Conservation (phyloP, 2,113 vertebrate genomes). For the Diadophis punctatus region DNA sequence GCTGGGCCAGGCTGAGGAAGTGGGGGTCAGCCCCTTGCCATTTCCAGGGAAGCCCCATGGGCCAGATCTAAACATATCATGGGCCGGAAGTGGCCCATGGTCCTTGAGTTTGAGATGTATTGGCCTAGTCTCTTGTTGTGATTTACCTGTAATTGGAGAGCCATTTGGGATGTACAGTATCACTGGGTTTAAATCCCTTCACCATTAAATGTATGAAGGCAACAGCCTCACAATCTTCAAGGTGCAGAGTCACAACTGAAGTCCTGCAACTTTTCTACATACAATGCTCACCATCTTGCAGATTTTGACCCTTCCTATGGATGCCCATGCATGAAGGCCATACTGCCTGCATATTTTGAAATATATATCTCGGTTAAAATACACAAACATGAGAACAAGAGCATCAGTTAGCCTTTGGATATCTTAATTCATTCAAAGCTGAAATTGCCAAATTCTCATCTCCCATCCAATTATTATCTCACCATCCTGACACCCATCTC, state of each 20-base stretch:
- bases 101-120: too few species aligned
- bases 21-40: too few species aligned
- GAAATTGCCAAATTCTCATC: background rate
- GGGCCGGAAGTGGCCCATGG: too few species aligned
- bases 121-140: background rate
- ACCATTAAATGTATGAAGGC: background rate
- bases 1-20: too few species aligned
- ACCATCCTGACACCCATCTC: background rate
- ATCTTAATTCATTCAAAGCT: background rate
- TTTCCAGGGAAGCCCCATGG: too few species aligned
- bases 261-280: too few species aligned
- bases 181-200: background rate
- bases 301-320: too few species aligned
- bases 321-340: too few species aligned
- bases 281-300: too few species aligned
- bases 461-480: background rate
- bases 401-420: background rate
- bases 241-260: too few species aligned
- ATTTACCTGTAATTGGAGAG: background rate
- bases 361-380: background rate
- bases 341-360: background rate
- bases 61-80: too few species aligned
- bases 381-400: background rate
- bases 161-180: background rate
- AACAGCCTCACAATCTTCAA: too few species aligned